Conservation (phyloP, 2,113 vertebrate genomes). For the Gallinago media region DNA sequence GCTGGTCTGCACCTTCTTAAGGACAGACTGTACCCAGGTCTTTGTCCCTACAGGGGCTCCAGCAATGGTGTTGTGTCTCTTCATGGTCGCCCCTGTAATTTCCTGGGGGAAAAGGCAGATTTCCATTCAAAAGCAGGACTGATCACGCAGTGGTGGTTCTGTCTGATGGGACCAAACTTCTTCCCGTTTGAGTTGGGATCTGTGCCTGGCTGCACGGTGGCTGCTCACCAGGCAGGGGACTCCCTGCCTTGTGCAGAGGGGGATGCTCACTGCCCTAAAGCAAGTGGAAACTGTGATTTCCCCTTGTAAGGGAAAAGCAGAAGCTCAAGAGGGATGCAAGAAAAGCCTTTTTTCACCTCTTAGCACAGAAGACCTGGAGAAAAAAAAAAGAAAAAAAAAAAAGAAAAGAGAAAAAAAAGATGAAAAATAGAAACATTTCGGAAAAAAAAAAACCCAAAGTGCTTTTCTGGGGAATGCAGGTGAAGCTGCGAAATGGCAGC, state of each 20-base stretch:
- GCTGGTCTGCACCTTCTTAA: not conserved
- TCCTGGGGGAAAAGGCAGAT: not conserved
- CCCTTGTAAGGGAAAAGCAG: not conserved
- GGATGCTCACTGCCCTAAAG: rapidly evolving
- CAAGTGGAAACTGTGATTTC: rapidly evolving
- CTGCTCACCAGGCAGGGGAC: rapidly evolving
- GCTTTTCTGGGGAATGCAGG: constrained; percentile 24
- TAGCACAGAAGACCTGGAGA: not conserved
- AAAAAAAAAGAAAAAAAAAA: not conserved
- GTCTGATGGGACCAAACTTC: not conserved
- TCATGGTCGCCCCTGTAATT: not conserved
- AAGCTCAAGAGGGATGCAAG: not conserved
- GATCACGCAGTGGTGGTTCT: rapidly evolving
- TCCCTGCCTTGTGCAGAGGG: not conserved
- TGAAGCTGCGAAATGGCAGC: constrained; percentile 42
- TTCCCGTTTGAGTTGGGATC: rapidly evolving
- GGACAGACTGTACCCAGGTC: no score
- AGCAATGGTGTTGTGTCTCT: rapidly evolving
- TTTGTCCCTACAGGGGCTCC: not conserved
- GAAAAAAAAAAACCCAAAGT: not conserved
- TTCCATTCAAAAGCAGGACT: not conserved
- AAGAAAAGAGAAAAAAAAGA: not conserved
- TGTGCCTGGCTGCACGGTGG: not conserved
- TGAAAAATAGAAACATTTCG: constrained; percentile 31
- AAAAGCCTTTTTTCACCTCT: not conserved